phyloP scores from a whole-genome alignment of 2,888 invertebrate species.

The Parnassius orleans region DNA sequence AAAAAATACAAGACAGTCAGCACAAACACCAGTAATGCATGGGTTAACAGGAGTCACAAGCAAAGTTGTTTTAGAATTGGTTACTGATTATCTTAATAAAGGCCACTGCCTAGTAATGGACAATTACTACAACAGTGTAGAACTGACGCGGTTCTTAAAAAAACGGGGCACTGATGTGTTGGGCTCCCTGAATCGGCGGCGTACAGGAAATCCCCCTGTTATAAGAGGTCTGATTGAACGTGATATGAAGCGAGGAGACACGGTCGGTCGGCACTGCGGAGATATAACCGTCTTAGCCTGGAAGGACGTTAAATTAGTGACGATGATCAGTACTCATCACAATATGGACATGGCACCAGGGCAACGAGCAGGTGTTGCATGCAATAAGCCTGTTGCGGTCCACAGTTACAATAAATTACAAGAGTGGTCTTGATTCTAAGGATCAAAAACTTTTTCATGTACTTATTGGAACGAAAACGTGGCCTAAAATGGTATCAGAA shows the following conservation, averaged over 20 bases:
- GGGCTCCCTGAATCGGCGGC: neutral
- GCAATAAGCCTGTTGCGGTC: neutral
- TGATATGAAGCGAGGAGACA: neutral
- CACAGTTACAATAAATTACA: slow-evolving; percentile 33
- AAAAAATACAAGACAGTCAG: neutral
- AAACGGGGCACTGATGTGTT: neutral
- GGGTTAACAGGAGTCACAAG: neutral
- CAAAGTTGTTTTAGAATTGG: neutral
- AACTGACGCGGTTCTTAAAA: neutral
- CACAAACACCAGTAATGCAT: neutral
- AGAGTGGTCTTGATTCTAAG: slow-evolving; percentile 32
- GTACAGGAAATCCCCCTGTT: slow-evolving; percentile 1
- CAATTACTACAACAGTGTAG: neutral
- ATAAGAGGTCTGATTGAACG: neutral
- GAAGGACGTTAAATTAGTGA: slow-evolving; percentile 30
- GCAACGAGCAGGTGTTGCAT: slow-evolving; percentile 5
- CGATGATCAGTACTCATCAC: slow-evolving; percentile 20
- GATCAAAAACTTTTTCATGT: slow-evolving; percentile 19
- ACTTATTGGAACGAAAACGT: slow-evolving; percentile 31
- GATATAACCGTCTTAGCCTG: slow-evolving; percentile 15
- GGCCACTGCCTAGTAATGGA: neutral
- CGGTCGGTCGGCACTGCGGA: neutral
- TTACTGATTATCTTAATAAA: neutral
- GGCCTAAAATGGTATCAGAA: slow-evolving; percentile 21
- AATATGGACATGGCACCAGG: neutral